Percentiles rank a stretch among this genome's conserved stretches.
phyloP scores from a whole-genome alignment of 2,888 invertebrate species.

The Parapristionchus giblindavisi region DNA sequence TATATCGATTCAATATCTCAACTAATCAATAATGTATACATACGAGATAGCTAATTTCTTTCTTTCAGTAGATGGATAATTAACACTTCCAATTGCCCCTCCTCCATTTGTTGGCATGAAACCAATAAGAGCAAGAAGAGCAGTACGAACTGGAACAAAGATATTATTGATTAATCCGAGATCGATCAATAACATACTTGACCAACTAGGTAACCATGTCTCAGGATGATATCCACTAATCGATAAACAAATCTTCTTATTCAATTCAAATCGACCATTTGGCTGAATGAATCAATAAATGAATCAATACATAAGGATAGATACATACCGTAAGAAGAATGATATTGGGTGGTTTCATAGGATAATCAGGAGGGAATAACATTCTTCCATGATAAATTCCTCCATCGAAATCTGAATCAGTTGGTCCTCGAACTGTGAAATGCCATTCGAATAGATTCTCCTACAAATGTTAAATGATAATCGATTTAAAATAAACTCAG shows the following conservation, averaged over 20 bases:
- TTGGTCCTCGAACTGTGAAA: conserved; percentile 90
- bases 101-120: conserved; percentile 91
- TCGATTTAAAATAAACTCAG: neutral
- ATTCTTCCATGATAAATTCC: conserved; percentile 93
- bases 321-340: conserved; percentile 83
- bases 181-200: conserved; percentile 74
- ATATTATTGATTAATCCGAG: neutral
- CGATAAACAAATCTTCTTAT: conserved; percentile 92
- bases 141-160: conserved; percentile 79
- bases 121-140: conserved; percentile 87
- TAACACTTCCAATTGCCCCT: conserved; percentile 89
- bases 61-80: conserved; percentile 86
- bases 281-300: conserved; percentile 75
- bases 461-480: too few species aligned
- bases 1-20: neutral
- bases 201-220: conserved; percentile 97
- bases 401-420: conserved; percentile 83
- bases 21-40: conserved; percentile 6
- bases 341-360: conserved; percentile 96
- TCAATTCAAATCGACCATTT: conserved; percentile 90
- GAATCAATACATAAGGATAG: neutral
- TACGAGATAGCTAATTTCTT: conserved; percentile 82
- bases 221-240: conserved; percentile 97
- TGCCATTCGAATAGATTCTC: conserved; percentile 98
- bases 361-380: conserved; percentile 89